These are phyloP conservation scores for Harmothoe impar DNA, from an alignment of 2,888 invertebrate genomes.

Conservation along the genomic window DNA sequence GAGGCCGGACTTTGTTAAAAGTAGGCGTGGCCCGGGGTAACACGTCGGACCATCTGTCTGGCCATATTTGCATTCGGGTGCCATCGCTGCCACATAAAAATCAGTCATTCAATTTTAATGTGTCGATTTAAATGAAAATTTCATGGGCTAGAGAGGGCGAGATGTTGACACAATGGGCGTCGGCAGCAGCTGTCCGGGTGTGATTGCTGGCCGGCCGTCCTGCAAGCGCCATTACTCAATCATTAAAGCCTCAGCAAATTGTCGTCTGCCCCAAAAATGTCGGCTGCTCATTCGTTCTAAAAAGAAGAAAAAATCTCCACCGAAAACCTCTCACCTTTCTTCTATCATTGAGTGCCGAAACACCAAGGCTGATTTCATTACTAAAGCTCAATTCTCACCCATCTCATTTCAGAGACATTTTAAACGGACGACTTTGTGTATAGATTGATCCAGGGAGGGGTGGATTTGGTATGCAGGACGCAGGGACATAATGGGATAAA, in stretches of 20 bases:
- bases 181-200: slow-evolving; percentile 38
- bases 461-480: neutral
- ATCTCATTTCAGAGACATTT: neutral
- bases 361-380: neutral
- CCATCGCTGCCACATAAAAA: slow-evolving; percentile 49
- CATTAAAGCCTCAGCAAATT: neutral
- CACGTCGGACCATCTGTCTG: slow-evolving; percentile 53
- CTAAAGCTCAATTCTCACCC: neutral
- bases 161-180: slow-evolving; percentile 55
- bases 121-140: slow-evolving; percentile 59
- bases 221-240: slow-evolving; percentile 11
- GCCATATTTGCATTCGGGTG: slow-evolving; percentile 36
- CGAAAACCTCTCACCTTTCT: neutral
- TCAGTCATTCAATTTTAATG: slow-evolving; percentile 61
- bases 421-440: neutral
- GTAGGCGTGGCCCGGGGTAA: slow-evolving; percentile 23
- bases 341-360: neutral
- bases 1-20: slow-evolving; percentile 25
- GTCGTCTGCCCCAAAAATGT: slow-evolving; percentile 35
- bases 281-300: neutral
- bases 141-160: slow-evolving; percentile 28
- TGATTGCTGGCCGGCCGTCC: slow-evolving; percentile 7
- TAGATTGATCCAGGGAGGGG: neutral
- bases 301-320: no score
- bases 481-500: neutral